Conservation (phyloP, 2,888 invertebrate species). For the Autographa pulchrina region DNA sequence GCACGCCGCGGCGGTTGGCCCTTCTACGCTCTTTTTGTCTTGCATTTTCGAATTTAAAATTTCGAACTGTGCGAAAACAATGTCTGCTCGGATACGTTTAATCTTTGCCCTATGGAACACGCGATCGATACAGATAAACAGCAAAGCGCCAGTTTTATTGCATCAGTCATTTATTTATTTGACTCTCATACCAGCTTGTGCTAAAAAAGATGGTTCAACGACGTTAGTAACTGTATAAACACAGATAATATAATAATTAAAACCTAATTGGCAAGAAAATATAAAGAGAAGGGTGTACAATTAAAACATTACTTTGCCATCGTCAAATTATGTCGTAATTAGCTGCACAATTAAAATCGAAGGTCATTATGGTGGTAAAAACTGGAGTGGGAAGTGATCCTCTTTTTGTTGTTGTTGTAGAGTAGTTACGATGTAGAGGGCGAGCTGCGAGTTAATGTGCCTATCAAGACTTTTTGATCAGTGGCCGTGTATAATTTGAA, state of each 20-base stretch:
- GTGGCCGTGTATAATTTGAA: neutral
- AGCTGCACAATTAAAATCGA: slow-evolving; percentile 84
- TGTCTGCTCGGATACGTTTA: slow-evolving; percentile 64
- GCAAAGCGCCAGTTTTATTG: slow-evolving; percentile 61
- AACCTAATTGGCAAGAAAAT: slow-evolving; percentile 79
- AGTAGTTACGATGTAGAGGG: slow-evolving; percentile 61
- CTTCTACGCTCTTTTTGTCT: slow-evolving; percentile 78
- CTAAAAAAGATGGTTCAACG: slow-evolving; percentile 9
- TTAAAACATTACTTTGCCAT: slow-evolving; percentile 86
- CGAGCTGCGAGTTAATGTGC: neutral
- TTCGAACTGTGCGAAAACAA: slow-evolving; percentile 73
- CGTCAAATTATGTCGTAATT: slow-evolving; percentile 87
- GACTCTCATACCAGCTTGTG: neutral
- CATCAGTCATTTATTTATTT: slow-evolving; percentile 53
- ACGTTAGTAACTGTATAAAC: slow-evolving; percentile 46
- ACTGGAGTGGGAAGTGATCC: slow-evolving; percentile 82
- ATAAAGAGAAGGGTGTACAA: slow-evolving; percentile 79
- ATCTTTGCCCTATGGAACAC: slow-evolving; percentile 58
- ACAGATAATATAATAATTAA: slow-evolving; percentile 80
- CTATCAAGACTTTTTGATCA: neutral
- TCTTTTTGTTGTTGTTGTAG: slow-evolving; percentile 73
- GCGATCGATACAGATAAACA: slow-evolving; percentile 63
- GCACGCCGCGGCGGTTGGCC: slow-evolving; percentile 80
- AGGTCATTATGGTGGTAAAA: slow-evolving; percentile 84
- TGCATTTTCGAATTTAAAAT: slow-evolving; percentile 79